These are phyloP conservation scores for Melospiza melodia DNA, from an alignment of 2,113 vertebrate species.

Conservation along the genomic window DNA sequence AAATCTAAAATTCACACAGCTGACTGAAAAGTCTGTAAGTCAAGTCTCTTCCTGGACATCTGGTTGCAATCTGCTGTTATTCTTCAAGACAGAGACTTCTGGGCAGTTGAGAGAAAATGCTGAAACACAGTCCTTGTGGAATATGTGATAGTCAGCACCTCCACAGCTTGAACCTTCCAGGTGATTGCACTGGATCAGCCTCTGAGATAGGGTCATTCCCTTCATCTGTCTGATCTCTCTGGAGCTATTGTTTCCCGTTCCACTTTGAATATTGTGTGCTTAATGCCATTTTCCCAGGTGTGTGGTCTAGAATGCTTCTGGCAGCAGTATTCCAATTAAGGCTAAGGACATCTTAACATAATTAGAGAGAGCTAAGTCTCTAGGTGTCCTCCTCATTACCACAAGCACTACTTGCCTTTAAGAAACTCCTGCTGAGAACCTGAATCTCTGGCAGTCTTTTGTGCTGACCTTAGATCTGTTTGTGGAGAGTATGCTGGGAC, in stretches of 20 bases:
- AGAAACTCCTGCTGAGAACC: not conserved
- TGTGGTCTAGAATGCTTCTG: not conserved
- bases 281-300: not conserved
- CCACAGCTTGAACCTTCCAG: not conserved
- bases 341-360: not conserved
- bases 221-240: not conserved
- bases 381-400: not conserved
- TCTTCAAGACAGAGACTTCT: not conserved
- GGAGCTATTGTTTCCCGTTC: not conserved
- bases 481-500: not conserved
- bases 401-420: not conserved
- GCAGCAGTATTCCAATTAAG: not conserved
- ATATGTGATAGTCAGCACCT: not conserved
- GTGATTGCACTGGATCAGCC: not conserved
- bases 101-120: not conserved
- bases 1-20: not conserved
- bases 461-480: not conserved
- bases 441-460: not conserved
- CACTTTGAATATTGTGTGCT: not conserved
- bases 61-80: not conserved
- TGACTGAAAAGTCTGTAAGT: not conserved
- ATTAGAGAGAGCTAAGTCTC: not conserved
- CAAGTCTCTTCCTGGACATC: not conserved
- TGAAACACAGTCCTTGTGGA: not conserved
- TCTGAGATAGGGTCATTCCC: not conserved